These are phyloP conservation scores for Grammomys surdaster DNA, from an alignment of 2,113 vertebrate genomes.

Conservation along the genomic window DNA sequence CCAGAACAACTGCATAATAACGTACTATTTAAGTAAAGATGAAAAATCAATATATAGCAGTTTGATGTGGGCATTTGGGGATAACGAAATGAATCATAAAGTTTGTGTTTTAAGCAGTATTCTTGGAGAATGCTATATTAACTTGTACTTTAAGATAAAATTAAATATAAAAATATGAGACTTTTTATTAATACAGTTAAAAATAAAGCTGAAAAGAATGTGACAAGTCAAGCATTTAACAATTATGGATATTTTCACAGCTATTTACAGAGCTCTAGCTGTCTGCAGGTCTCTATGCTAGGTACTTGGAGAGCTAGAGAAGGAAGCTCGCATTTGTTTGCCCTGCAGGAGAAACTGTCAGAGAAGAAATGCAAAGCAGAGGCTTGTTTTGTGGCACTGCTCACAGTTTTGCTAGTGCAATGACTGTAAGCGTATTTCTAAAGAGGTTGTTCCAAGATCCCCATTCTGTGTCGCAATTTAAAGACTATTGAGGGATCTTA, in stretches of 20 bases:
- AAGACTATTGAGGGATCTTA: neutral
- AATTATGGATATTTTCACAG: slow-evolving; percentile 13
- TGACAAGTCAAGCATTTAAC: neutral
- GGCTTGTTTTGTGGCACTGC: neutral
- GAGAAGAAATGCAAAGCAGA: neutral
- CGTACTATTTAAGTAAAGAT: neutral
- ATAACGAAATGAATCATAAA: neutral
- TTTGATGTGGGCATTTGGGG: neutral
- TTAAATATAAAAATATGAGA: neutral
- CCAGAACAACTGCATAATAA: neutral
- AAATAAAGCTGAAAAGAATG: neutral
- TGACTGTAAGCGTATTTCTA: neutral
- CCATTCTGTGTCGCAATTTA: neutral
- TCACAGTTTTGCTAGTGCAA: neutral
- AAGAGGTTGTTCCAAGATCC: neutral
- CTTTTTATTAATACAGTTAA: neutral
- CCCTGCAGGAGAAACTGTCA: neutral
- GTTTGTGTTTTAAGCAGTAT: neutral
- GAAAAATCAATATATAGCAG: neutral
- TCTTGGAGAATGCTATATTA: neutral
- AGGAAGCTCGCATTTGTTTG: neutral
- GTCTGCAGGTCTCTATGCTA: neutral
- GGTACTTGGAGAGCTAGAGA: neutral
- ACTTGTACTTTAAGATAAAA: slow-evolving; percentile 5
- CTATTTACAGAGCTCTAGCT: neutral